Evolutionary conservation across 2,797 vertebrate species (phyloP).

Genomic region (Triplophysa bombifrons): DNA sequence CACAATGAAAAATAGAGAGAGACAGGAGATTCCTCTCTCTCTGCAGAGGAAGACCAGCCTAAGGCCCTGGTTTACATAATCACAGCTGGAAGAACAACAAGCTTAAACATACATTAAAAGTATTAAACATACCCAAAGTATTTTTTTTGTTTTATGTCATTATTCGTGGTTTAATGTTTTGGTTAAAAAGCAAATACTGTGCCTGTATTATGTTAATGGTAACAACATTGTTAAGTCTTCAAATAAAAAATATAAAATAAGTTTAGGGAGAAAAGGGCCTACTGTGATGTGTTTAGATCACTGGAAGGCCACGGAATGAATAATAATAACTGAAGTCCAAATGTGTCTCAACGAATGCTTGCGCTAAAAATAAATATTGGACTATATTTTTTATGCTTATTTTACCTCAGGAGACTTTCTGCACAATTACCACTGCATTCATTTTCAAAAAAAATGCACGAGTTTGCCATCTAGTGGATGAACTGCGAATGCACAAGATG

Average conservation of each 20-base stretch:
- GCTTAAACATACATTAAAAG: neutral
- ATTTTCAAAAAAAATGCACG: neutral
- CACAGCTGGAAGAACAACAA: conserved; percentile 1
- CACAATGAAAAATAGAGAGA: conserved; percentile 53
- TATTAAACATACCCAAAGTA: too few relatives aligned
- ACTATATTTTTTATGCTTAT: neutral
- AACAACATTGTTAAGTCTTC: too few relatives aligned
- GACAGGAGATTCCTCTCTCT: conserved; percentile 48
- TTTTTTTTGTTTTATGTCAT: too few relatives aligned
- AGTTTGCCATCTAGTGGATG: conserved; percentile 52
- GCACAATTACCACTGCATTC: neutral
- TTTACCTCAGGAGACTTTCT: neutral
- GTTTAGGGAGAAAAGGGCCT: neutral
- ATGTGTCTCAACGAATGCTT: neutral
- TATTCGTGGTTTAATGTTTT: too few relatives aligned
- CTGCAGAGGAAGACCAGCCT: conserved; percentile 50
- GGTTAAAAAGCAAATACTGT: neutral
- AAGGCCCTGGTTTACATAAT: conserved; percentile 56
- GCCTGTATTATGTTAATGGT: neutral
- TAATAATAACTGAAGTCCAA: neutral
- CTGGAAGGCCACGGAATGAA: neutral
- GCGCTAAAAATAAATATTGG: neutral
- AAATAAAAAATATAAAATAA: too few relatives aligned
- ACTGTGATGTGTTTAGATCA: neutral
- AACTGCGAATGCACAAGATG: neutral